Evolutionary conservation across 2,888 invertebrate genomes (phyloP), one percentile per base, ranked within the genome.

Genomic region (Phortica okadai): DNA sequence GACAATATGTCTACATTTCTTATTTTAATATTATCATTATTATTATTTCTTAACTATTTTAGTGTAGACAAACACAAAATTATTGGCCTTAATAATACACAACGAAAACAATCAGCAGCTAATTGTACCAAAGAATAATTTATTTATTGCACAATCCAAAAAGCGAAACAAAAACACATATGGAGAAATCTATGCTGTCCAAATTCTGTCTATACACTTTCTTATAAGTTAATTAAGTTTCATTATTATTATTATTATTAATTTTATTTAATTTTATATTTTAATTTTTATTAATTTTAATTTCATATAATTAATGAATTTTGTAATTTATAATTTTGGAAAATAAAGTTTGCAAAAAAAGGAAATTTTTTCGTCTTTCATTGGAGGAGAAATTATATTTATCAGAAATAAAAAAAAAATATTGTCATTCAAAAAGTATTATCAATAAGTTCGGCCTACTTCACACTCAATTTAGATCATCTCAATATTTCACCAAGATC

Each of bases 41-140:
- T 69, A 45, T 62, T 50, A 59, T 50, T 69, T 80, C 72, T 74
- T 82, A 84, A 87, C 86, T 84, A 84, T 84, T 80, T 80, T 77
- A 82, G 76, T 76, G 74, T 74, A 80, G 77, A 80, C 81, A 77
- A 83, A 80, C 80, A 82, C 79, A 81, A 73, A 73, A 44, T 44
- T 58, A 73, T 73, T 73, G 59, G 59, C 74, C 56, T 70, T 76
- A 54, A 56, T 69, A 73, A 66, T 33, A 78, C 74, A 75, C 58
- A 75, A 78, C 74, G 59, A 75, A 77, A 54, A 69, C 7, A 72
- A 54, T 50, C 50, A 72, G 54, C 89, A 89, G 89, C 89, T 89
- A 89, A 89, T 82, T 81, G 85, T 84, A 89, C 89, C 89, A 89
- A 89, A 89, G 89, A 89, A 73, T 83, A 82, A 79, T 80, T 83